Percentiles rank a stretch among this genome's conserved stretches.
phyloP scores from a whole-genome alignment of 1,140 invertebrate genomes.

The Eriocheir sinensis region DNA sequence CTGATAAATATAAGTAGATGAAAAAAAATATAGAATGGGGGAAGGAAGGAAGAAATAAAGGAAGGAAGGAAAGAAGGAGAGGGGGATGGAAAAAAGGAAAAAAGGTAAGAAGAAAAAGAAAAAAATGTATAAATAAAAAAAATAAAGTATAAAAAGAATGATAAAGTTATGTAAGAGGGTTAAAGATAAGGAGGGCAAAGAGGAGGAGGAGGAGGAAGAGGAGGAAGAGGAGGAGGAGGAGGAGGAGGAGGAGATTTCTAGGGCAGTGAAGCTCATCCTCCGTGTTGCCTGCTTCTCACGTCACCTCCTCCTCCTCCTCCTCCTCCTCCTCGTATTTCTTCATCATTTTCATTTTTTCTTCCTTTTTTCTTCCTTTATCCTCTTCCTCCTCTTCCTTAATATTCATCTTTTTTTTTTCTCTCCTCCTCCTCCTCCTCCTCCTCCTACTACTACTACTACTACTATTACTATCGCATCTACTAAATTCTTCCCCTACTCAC shows the following conservation, averaged over 20 bases:
- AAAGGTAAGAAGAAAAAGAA: neutral
- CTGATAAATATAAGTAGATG: neutral
- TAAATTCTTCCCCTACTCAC: too few species aligned
- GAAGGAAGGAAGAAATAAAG: neutral
- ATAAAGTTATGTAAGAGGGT: neutral
- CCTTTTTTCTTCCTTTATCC: neutral
- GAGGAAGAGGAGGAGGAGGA: slow-evolving; percentile 38
- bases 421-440: too few species aligned
- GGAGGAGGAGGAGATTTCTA: slow-evolving; percentile 11
- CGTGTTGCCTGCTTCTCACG: too few species aligned
- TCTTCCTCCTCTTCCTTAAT: too few species aligned
- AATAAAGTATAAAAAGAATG: neutral
- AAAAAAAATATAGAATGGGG: neutral
- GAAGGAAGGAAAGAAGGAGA: slow-evolving; percentile 4
- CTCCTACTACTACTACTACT: too few species aligned
- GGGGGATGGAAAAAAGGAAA: neutral
- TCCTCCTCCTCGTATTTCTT: neutral
- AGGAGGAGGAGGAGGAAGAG: neutral
- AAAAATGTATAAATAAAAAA: too few species aligned
- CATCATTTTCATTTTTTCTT: neutral
- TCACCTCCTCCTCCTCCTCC: neutral
- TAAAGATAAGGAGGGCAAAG: too few species aligned
- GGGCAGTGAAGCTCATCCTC: too few species aligned
- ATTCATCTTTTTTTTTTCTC: too few species aligned
- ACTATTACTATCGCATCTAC: too few species aligned